These are phyloP conservation scores for Helogale parvula DNA, from an alignment of 2,113 vertebrate genomes.

Conservation along the genomic window DNA sequence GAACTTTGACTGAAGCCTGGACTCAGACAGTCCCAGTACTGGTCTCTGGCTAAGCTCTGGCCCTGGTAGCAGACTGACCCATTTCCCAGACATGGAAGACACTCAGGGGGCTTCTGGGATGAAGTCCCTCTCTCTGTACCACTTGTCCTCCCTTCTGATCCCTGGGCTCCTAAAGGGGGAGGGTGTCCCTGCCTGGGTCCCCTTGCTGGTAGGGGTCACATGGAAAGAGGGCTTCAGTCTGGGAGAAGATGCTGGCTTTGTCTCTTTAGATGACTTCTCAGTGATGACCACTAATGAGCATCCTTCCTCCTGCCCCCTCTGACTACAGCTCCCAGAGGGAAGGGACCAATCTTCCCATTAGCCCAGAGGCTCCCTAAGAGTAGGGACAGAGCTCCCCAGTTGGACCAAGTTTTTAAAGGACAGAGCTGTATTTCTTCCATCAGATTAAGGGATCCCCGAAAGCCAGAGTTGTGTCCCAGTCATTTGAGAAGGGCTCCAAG, in stretches of 20 bases:
- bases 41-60: neutral
- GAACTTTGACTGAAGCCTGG: slow-evolving; percentile 21
- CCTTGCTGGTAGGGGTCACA: neutral
- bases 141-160: neutral
- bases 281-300: neutral
- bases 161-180: neutral
- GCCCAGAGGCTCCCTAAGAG: neutral
- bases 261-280: neutral
- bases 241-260: neutral
- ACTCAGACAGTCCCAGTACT: neutral
- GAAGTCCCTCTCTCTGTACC: neutral
- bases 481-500: neutral
- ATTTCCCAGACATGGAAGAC: neutral
- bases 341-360: neutral
- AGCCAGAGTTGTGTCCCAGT: neutral
- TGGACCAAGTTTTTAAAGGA: neutral
- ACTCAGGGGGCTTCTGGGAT: neutral
- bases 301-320: neutral
- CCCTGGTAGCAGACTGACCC: neutral
- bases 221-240: neutral
- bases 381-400: neutral
- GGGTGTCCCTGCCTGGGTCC: neutral
- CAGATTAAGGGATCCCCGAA: neutral
- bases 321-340: neutral
- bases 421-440: neutral